phyloP scores from a whole-genome alignment of 2,113 vertebrate species.

The Dicentrarchus labrax region DNA sequence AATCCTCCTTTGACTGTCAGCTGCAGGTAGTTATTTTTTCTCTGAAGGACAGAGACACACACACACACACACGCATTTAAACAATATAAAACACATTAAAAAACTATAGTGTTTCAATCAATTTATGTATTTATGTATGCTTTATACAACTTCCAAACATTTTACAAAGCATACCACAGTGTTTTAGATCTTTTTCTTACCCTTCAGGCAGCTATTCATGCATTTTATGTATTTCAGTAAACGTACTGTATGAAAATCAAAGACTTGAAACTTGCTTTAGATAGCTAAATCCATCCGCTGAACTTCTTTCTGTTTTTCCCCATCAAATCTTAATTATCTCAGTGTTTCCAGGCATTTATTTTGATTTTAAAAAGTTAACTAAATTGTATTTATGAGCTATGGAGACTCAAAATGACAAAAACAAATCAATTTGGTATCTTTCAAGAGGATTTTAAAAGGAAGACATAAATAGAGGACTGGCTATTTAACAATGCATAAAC shows the following conservation, averaged over 20 bases:
- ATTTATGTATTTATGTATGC: slow-evolving; percentile 3
- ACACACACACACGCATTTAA: background rate
- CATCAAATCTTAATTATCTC: slow-evolving; percentile 17
- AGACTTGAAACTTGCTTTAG: slow-evolving; percentile 25
- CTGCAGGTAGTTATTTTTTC: slow-evolving; percentile 23
- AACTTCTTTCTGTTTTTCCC: slow-evolving; percentile 32
- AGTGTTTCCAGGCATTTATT: background rate
- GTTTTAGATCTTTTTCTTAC: slow-evolving; percentile 10
- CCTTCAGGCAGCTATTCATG: slow-evolving; percentile 20
- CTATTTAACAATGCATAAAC: background rate
- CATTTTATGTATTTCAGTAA: slow-evolving; percentile 25
- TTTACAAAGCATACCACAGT: slow-evolving; percentile 2
- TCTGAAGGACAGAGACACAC: background rate
- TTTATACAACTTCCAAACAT: slow-evolving; percentile 37
- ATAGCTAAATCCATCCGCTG: slow-evolving; percentile 23
- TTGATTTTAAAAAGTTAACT: background rate
- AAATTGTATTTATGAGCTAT: background rate
- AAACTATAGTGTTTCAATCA: slow-evolving; percentile 8
- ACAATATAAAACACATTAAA: slow-evolving; percentile 18
- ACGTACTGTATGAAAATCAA: slow-evolving; percentile 29
- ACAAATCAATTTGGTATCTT: background rate
- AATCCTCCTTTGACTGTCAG: slow-evolving; percentile 63
- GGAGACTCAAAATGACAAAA: background rate
- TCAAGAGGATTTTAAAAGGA: background rate
- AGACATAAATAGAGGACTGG: background rate